Conservation (phyloP, 2,888 invertebrate species). For the Drosophila dives region DNA sequence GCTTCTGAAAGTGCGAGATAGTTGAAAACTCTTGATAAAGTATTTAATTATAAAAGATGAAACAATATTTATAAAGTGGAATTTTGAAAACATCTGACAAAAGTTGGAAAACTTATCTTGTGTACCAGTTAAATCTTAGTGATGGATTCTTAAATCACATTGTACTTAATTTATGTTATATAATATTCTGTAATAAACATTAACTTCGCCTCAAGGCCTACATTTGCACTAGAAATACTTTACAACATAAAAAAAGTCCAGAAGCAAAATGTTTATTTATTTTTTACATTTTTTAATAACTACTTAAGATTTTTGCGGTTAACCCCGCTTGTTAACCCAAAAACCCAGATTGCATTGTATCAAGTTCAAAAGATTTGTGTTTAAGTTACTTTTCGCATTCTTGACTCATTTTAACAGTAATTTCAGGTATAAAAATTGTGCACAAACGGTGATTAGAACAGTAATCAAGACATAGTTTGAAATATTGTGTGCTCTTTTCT, state of each 20-base stretch:
- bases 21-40: constrained; percentile 4
- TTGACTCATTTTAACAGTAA: background rate
- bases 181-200: background rate
- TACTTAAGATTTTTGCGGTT: background rate
- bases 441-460: background rate
- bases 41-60: constrained; percentile 1
- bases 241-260: background rate
- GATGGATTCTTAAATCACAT: background rate
- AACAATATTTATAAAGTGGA: background rate
- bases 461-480: background rate
- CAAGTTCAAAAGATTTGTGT: background rate
- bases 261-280: background rate
- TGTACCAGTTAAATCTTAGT: background rate
- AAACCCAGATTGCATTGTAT: constrained; percentile 1
- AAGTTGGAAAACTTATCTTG: background rate
- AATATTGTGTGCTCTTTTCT: background rate
- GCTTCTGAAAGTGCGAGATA: constrained; percentile 16
- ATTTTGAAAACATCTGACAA: background rate
- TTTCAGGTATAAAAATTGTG: background rate
- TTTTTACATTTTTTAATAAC: background rate
- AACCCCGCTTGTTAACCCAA: constrained; percentile 6
- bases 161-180: too few species aligned
- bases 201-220: background rate
- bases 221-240: background rate
- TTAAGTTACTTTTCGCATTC: background rate